phyloP scores from a whole-genome alignment of 1,140 invertebrate species.

The Pachyrhynchus sulphureomaculatus region DNA sequence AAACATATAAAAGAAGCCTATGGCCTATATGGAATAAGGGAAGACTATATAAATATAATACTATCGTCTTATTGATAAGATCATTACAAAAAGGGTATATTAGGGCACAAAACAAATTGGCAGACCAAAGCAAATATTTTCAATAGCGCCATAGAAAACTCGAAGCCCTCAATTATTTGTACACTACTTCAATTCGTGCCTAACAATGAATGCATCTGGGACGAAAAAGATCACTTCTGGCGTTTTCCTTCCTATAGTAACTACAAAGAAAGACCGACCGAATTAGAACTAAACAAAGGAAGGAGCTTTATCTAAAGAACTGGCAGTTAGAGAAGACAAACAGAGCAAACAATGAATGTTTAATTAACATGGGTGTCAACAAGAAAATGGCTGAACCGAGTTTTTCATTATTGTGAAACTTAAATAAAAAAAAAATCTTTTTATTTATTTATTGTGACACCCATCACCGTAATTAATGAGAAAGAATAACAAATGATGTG shows the following conservation, averaged over 20 bases:
- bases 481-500: too few relatives aligned
- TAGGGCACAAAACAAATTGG: not conserved
- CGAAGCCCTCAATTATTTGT: slow-evolving; percentile 12
- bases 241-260: slow-evolving; percentile 11
- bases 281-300: slow-evolving; percentile 20
- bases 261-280: slow-evolving; percentile 9
- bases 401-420: not conserved
- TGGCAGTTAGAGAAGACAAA: not conserved
- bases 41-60: too few relatives aligned
- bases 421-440: not conserved
- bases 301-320: slow-evolving; percentile 12
- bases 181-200: slow-evolving; percentile 15
- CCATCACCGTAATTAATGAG: too few relatives aligned
- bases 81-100: too few relatives aligned
- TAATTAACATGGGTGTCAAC: slow-evolving; percentile 24
- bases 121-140: not conserved
- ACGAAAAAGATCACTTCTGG: slow-evolving; percentile 17
- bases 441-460: not conserved
- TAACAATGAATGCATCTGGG: slow-evolving; percentile 19
- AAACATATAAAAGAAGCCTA: too few relatives aligned
- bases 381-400: slow-evolving; percentile 11
- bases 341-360: slow-evolving; percentile 20
- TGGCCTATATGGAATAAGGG: too few relatives aligned
- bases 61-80: too few relatives aligned
- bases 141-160: not conserved